Evolutionary conservation across 1,140 invertebrate species (phyloP), one percentile per base, ranked within the genome.

Genomic region (Magallana gigas): DNA sequence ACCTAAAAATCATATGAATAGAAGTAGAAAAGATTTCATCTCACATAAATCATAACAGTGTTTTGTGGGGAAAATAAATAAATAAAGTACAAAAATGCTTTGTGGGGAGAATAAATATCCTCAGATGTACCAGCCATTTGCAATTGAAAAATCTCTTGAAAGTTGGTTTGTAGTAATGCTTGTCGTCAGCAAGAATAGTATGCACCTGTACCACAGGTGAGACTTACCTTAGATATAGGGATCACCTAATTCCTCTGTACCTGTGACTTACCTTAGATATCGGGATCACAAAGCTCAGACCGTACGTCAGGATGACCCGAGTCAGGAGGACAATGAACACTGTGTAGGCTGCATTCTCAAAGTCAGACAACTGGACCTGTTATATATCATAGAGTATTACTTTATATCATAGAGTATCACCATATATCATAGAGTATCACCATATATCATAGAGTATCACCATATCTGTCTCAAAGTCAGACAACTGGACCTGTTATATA

Each of bases 341-440:
- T n/a, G 99, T 98, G 92, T 98, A 98, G 4, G 99, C 99, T 8
- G 99, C 99, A 95, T 99, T 99, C 95, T 99, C 99, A 96, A 99
- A 99, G 95, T 99, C 99, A 1, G 99, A 99, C 84, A 99, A 96
- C 95, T 99, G 99, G 8, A 98, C 97, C 94, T 95, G 86, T 80
- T 89, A 87, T 80, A 83, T 0, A 57, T n/a, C n/a, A 23, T 23
- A 23, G 23, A 23, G 23, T 23, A 0, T 23, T 23, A 23, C 23
- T 23, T 23, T 23, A 23, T 23, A 23, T 23, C 23, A 23, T 23
- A 23, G 23, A 23, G 23, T 23, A 23, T 23, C 23, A 23, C 23
- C 23, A 23, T 23, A 23, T 23, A 23, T 23, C 23, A 23, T 23
- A 23, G 23, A 23, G 23, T n/a, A n/a, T n/a, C n/a, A n/a, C n/a